A percentile compares a stretch with the other conserved stretches of the same genome.
Conservation (phyloP, 1,140 invertebrate species). For the Zaprionus gabonicus region DNA sequence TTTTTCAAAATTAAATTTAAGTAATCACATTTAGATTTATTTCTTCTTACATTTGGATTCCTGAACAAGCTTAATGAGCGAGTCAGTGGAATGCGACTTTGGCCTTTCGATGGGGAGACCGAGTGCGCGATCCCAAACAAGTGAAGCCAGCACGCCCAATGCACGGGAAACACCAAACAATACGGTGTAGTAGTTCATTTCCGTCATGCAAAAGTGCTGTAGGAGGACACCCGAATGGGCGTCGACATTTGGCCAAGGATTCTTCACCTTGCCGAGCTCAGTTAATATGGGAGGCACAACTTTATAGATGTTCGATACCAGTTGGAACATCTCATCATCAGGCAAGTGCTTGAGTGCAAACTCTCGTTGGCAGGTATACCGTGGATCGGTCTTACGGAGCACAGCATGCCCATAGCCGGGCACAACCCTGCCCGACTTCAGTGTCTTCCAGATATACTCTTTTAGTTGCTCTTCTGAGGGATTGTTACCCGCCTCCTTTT, state of each 20-base stretch:
- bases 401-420: slow-evolving; percentile 98
- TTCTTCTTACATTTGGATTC: neutral
- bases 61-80: slow-evolving; percentile 6
- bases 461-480: slow-evolving; percentile 94
- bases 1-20: neutral
- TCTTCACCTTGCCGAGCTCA: slow-evolving; percentile 97
- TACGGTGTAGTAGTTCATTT: slow-evolving; percentile 99
- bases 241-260: slow-evolving; percentile 99
- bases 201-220: slow-evolving; percentile 96
- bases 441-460: slow-evolving; percentile 96
- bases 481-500: slow-evolving; percentile 91
- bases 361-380: slow-evolving; percentile 94
- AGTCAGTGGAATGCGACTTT: slow-evolving; percentile 95
- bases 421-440: slow-evolving; percentile 95
- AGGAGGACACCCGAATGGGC: slow-evolving; percentile 97
- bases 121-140: slow-evolving; percentile 97
- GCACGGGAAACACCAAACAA: slow-evolving; percentile 97
- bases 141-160: slow-evolving; percentile 93
- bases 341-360: slow-evolving; percentile 97
- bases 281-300: slow-evolving; percentile 95
- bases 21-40: neutral
- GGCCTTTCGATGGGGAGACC: slow-evolving; percentile 97
- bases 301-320: slow-evolving; percentile 96
- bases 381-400: slow-evolving; percentile 96
- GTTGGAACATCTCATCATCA: slow-evolving; percentile 94